Evolutionary conservation across 2,888 invertebrate species (phyloP).

Genomic region (Oeneis ivallda): DNA sequence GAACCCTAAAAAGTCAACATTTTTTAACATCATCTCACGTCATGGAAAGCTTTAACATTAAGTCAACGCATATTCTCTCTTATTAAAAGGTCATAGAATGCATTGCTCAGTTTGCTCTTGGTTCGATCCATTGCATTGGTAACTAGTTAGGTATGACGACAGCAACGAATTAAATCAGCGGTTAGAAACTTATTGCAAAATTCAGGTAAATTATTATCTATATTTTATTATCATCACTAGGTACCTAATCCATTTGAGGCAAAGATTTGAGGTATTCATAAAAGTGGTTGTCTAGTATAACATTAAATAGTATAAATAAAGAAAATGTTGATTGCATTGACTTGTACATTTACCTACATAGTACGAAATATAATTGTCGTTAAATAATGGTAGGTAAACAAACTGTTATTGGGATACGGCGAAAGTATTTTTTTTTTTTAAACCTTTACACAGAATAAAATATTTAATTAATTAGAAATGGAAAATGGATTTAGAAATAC

Average conservation of each 20-base stretch:
- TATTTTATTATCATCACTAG: not conserved
- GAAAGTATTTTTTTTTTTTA: no score
- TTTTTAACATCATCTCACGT: not conserved
- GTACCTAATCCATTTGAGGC: no score
- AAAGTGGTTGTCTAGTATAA: not conserved
- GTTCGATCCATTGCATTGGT: not conserved
- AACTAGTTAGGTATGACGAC: constrained; percentile 3
- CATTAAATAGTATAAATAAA: no score
- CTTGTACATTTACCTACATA: no score
- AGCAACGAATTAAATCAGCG: not conserved
- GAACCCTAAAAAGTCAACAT: not conserved
- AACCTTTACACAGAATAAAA: no score
- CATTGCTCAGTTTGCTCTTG: not conserved
- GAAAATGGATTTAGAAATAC: no score
- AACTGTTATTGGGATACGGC: no score
- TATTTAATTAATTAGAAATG: no score
- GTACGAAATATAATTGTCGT: no score
- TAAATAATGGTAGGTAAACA: no score
- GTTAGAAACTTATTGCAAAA: not conserved
- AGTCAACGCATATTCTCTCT: not conserved
- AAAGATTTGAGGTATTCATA: not conserved
- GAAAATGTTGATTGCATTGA: no score
- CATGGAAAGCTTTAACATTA: constrained; percentile 2
- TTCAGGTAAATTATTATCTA: not conserved
- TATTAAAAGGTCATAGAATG: not conserved